These are phyloP conservation scores for Sylvia borin DNA, from an alignment of 2,797 vertebrate species.

Conservation along the genomic window DNA sequence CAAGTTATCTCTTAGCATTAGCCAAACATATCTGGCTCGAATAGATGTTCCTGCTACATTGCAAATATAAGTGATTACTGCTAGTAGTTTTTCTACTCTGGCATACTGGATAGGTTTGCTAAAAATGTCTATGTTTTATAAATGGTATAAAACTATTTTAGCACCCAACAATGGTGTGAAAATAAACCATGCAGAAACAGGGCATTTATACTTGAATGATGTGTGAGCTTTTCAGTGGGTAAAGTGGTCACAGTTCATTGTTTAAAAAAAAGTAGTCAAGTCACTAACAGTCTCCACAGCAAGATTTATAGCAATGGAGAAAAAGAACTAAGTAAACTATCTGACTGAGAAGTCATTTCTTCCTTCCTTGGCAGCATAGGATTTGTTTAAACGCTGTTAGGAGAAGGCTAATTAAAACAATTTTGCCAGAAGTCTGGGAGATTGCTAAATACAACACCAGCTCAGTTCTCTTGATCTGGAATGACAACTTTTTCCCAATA, in stretches of 20 bases:
- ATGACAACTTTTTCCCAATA: slow-evolving; percentile 69
- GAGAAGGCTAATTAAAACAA: slow-evolving; percentile 78
- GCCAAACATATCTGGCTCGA: neutral
- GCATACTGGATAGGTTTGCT: neutral
- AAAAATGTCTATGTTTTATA: slow-evolving; percentile 3
- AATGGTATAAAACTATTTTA: slow-evolving; percentile 54
- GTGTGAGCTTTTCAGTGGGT: slow-evolving; percentile 50
- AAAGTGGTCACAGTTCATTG: slow-evolving; percentile 62
- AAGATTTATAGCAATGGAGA: slow-evolving; percentile 76
- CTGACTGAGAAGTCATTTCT: slow-evolving; percentile 74
- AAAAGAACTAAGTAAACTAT: slow-evolving; percentile 78
- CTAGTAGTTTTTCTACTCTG: neutral
- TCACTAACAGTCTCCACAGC: slow-evolving; percentile 70
- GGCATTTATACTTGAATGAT: slow-evolving; percentile 56
- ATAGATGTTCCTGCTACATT: neutral
- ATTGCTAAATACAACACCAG: slow-evolving; percentile 51
- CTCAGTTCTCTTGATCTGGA: slow-evolving; percentile 53
- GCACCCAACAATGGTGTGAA: slow-evolving; percentile 66
- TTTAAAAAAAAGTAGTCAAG: slow-evolving; percentile 48
- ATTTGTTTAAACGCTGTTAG: slow-evolving; percentile 73
- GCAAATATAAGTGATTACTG: neutral
- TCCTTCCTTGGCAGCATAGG: slow-evolving; percentile 68
- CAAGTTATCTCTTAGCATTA: neutral
- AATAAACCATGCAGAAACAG: slow-evolving; percentile 64
- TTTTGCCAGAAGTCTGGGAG: slow-evolving; percentile 74